These are phyloP conservation scores for Trichechus manatus DNA, from an alignment of 2,113 vertebrate species.

Conservation along the genomic window DNA sequence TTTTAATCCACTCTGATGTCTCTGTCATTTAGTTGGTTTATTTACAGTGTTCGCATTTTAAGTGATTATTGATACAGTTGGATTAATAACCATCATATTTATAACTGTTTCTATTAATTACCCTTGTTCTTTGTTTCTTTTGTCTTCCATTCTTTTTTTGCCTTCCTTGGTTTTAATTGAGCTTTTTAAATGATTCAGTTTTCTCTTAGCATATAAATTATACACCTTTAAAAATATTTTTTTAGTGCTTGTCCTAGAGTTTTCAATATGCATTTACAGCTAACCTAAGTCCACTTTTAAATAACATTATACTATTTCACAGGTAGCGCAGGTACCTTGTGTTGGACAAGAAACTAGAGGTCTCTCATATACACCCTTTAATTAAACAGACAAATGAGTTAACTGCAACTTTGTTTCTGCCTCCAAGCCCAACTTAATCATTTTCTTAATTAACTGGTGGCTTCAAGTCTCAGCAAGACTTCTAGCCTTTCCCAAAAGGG, in stretches of 20 bases:
- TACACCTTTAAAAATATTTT: background rate
- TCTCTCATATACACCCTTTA: background rate
- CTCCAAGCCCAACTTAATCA: background rate
- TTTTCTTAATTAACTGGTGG: slow-evolving; percentile 23
- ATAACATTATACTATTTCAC: background rate
- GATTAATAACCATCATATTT: background rate
- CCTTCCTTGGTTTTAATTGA: background rate
- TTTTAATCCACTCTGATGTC: too few relatives aligned
- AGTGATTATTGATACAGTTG: background rate
- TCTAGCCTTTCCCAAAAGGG: background rate
- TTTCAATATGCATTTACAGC: background rate
- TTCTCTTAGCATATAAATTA: background rate
- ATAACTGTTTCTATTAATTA: background rate
- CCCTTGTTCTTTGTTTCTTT: background rate
- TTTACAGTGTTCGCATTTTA: background rate
- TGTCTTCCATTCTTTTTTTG: background rate
- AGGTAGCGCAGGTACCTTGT: background rate
- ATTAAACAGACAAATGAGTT: background rate
- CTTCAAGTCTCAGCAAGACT: background rate
- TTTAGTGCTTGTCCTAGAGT: background rate
- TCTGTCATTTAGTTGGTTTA: background rate
- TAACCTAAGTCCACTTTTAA: background rate
- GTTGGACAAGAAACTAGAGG: background rate
- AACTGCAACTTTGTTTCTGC: background rate
- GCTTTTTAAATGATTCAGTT: background rate